Base-by-base conservation (phyloP, 2,888 invertebrate species). In the Creontiades dilutus region DNA sequence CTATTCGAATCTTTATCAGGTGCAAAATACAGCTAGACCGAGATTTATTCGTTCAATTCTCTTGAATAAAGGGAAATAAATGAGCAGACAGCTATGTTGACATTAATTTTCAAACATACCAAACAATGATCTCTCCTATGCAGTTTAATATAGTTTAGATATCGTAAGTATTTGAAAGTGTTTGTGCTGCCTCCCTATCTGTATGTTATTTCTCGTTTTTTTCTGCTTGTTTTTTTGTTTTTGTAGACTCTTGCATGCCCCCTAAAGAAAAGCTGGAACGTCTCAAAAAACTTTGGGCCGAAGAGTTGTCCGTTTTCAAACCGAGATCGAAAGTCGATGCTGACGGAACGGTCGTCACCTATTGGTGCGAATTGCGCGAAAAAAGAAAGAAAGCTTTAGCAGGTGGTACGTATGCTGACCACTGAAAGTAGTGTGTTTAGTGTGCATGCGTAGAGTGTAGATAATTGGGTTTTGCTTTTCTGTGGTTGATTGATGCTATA, bases 321-420 rank as follows among this genome's bases (percentile, higher is more conserved):
- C 91, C 91, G 88, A 90, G 90, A 68, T 85, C 85, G 12, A 95
- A 96, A 91, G 95, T 95, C 92, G 96, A 97, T 90, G 96, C 97
- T 47, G 97, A 97, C 94, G 97, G 97, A 92, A 97, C 97, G 91
- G 95, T 96, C 93, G 96, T 97, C 93, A 96, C 96, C 94, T 97
- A 97, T 94, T 97, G 97, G 97, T 97, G 97, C 94, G 97, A 97
- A 94, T 93, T 96, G 93, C 95, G 96, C 80, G 90, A 91, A 89
- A 90, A 90, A 89, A 86, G 90, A 89, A 86, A 87, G 27, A 91
- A 90, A 81, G 85, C 78, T 46, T 76, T 85, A 86, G 80, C 76
- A 0, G 86, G 80, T 76, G 89, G 89, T 89, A 89, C 76, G 89
- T 89, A 90, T 47, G 48, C 52, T 19, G 82, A 82, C 82, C 82